Evolutionary conservation across 2,888 invertebrate species (phyloP).

Genomic region (Philereme vetulata): DNA sequence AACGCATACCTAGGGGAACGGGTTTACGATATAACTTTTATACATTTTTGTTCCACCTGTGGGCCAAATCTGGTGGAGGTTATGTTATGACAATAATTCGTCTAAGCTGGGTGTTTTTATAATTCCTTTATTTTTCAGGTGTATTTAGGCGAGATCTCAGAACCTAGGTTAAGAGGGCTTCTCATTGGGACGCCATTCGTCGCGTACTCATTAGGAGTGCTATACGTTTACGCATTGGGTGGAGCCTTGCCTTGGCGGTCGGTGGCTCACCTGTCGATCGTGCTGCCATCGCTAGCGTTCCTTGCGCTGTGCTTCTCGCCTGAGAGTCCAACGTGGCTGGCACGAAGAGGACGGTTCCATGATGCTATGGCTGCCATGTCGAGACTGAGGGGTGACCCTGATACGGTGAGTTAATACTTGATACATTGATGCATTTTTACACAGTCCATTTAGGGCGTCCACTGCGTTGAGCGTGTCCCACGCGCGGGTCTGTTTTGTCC

Average conservation of each 20-base stretch:
- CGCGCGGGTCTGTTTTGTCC: too few relatives aligned
- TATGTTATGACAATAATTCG: too few relatives aligned
- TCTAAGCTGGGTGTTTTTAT: too few relatives aligned
- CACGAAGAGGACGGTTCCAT: constrained; percentile 83
- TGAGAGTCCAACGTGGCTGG: constrained; percentile 90
- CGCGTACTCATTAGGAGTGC: constrained; percentile 89
- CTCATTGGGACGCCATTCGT: constrained; percentile 89
- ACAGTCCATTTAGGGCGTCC: too few relatives aligned
- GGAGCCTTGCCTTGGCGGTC: constrained; percentile 87
- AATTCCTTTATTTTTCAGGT: constrained; percentile 76
- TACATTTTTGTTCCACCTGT: too few relatives aligned
- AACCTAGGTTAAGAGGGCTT: constrained; percentile 87
- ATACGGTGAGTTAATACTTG: constrained; percentile 66
- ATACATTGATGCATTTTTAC: too few relatives aligned
- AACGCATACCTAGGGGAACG: too few relatives aligned
- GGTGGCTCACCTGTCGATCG: constrained; percentile 86
- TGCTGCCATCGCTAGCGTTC: constrained; percentile 85
- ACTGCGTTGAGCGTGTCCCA: too few relatives aligned
- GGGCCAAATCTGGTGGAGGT: too few relatives aligned
- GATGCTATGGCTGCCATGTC: constrained; percentile 83
- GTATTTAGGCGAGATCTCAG: constrained; percentile 89
- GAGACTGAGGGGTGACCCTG: constrained; percentile 85
- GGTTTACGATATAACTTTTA: too few relatives aligned
- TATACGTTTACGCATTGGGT: constrained; percentile 89
- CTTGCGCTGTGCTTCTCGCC: constrained; percentile 86